Conservation (phyloP, 2,888 invertebrate genomes). For the Panorpa germanica region DNA sequence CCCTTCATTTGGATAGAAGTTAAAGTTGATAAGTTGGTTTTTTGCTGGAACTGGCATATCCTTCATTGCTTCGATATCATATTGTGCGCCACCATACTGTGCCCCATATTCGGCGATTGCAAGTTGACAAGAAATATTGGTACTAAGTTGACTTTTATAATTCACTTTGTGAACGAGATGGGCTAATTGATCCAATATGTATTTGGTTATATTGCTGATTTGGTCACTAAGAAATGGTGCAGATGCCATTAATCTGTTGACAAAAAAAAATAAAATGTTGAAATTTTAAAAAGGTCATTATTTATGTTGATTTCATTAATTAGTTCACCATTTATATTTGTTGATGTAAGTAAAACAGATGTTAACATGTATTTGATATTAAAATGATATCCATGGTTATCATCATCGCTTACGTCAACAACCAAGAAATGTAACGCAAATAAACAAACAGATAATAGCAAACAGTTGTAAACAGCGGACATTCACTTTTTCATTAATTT, state of each 20-base stretch:
- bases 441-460: no score
- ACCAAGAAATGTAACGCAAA: no score
- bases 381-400: no score
- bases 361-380: background rate
- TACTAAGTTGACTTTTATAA: slow-evolving; percentile 24
- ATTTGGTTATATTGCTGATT: slow-evolving; percentile 33
- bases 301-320: background rate
- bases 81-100: no score
- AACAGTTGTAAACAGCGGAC: no score
- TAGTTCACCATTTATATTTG: background rate
- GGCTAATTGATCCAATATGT: slow-evolving; percentile 36
- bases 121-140: slow-evolving; percentile 40
- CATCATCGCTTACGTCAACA: no score
- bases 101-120: slow-evolving; percentile 42
- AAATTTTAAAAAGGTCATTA: background rate
- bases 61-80: slow-evolving; percentile 22
- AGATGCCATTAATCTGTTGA: slow-evolving; percentile 20
- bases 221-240: slow-evolving; percentile 22
- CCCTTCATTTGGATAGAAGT: no score
- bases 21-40: no score
- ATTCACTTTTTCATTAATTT: no score
- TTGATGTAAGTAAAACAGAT: background rate
- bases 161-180: slow-evolving; percentile 29
- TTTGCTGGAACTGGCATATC: slow-evolving; percentile 20
- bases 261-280: slow-evolving; percentile 9